Evolutionary conservation across 2,888 invertebrate species (phyloP), one percentile per base, ranked within the genome.

Genomic region (Julus scandinavius): DNA sequence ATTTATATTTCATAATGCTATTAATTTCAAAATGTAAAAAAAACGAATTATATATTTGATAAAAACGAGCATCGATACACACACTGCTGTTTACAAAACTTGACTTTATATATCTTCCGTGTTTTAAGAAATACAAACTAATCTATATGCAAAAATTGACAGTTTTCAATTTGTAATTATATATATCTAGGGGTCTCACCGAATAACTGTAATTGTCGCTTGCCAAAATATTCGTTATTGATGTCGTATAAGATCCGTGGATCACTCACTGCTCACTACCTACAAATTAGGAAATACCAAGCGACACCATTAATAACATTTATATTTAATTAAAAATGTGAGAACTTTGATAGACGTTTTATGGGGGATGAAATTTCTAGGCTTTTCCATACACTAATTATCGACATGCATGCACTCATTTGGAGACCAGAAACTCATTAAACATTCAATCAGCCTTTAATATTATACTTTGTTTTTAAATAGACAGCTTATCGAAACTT

Each of bases 301-400:
- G 80, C 80, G 80, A 80, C 80, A 80, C 80, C 38, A 80, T 80
- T 80, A 80, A 80, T 80, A 80, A 80, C 80, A 80, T 80, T 80
- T 80, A 80, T 80, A 40, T 80, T 80, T 80, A 80, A 80, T 80
- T 80, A 80, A 80, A 80, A 80, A 80, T 80, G 80, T 38, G 80
- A 80, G 80, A 80, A 80, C 80, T 38, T 80, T 80, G 80, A 80
- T 80, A 9, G 80, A 40, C 80, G 54, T 80, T 80, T 80, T 72
- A 72, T 80, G 38, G 80, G 80, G 80, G 29, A 80, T 80, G 80
- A 40, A 80, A 80, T 80, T 80, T 38, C 7, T 13, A 15, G 80
- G 29, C 29, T 29, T 72, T 72, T n/a, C 29, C 29, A 29, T 7
- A 29, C 38, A 38, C 38, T 40, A 80, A 80, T 80, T 80, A 80